Evolutionary conservation across 2,797 vertebrate genomes (phyloP), one percentile per base, ranked within the genome.

Genomic region (Sciurus vulgaris): DNA sequence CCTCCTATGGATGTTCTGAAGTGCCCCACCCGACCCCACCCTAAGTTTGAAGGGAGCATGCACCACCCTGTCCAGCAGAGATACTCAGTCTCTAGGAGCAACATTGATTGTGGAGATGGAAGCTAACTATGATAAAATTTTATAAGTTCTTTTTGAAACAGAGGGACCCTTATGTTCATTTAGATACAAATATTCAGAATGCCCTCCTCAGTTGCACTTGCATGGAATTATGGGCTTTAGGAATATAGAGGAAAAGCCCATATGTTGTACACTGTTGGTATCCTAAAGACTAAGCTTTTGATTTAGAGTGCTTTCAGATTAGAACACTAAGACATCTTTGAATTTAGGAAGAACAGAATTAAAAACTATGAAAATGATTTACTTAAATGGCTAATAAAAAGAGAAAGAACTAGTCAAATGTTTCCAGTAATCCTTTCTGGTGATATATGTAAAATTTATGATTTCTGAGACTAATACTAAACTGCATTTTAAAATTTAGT

Each of bases 401-500:
- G 38, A 69, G 24, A 30, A 59, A 18, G 44, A 94, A 35, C 30
- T 22, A 73, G 38, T 28, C 22, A 74, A 67, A 85, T 61, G 7
- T 61, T 89, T 81, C 49, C 12, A 44, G n/a, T 44, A 89, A 63
- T 78, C 4, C 4, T 88, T 91, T 84, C 59, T 83, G 63, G 13
- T 49, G 18, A 59, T 44, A 84, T 8, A 51, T 35, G 28, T 35
- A 79, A 84, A 85, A 77, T 77, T 49, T 67, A 59, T 1, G 67
- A 44, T 73, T 94, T 89, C 33, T 85, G 33, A 59, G 86, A 73
- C 20, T 76, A 91, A 47, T 65, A 63, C 44, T 78, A 24, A 83
- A 18, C 38, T 73, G 12, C 47, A 88, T 61, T 59, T 84, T 9
- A n/a, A 78, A 86, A 73, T 87, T 54, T 38, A 74, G 76, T 86